Evolutionary conservation across 2,888 invertebrate genomes (phyloP).

Genomic region (Eupithecia centaureata): DNA sequence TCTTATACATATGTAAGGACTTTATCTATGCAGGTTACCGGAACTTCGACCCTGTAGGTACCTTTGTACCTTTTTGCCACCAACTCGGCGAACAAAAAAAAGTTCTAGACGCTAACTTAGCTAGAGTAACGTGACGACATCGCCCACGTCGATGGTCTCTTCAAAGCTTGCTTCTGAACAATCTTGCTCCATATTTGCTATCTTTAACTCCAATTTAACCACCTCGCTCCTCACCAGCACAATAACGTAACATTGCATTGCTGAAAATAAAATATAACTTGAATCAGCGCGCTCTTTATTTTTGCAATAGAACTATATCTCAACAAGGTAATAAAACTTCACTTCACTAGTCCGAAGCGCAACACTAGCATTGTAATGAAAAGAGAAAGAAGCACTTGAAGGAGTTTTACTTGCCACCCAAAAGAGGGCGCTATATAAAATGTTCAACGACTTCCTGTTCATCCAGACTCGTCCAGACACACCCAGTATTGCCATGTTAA

Average conservation of each 20-base stretch:
- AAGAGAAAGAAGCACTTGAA: neutral
- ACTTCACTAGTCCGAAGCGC: neutral
- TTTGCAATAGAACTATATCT: neutral
- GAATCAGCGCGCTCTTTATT: neutral
- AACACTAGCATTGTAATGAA: neutral
- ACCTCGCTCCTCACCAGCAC: conserved; percentile 75
- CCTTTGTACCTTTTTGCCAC: neutral
- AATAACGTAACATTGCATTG: conserved; percentile 72
- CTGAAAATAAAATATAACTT: conserved; percentile 49
- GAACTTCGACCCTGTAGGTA: too few species aligned
- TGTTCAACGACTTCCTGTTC: neutral
- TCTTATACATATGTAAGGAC: too few species aligned
- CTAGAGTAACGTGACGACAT: conserved; percentile 63
- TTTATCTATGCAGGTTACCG: too few species aligned
- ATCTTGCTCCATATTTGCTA: conserved; percentile 39
- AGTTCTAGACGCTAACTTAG: too few species aligned
- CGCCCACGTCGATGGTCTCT: conserved; percentile 57
- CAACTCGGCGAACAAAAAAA: neutral
- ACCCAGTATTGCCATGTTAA: neutral
- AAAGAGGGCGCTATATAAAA: neutral
- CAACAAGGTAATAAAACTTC: neutral
- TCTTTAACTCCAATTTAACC: conserved; percentile 62
- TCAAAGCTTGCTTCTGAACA: conserved; percentile 36
- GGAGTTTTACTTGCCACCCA: neutral
- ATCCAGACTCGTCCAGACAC: neutral